Conservation (phyloP, 64 coral and sea anemone genomes). For the Hydrozoanthus tunicans region DNA sequence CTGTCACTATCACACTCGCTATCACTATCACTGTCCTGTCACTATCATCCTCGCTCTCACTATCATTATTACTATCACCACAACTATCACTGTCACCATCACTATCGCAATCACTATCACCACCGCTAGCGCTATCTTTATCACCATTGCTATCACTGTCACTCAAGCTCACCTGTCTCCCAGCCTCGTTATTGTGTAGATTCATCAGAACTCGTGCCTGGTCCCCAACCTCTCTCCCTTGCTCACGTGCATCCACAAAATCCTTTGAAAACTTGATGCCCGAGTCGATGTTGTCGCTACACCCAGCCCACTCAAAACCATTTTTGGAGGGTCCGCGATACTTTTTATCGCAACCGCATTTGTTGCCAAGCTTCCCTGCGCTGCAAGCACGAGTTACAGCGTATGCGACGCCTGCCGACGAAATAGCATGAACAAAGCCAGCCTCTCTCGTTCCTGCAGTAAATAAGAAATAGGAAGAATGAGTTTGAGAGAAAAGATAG, state of each 20-base stretch:
- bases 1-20: too few relatives aligned
- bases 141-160: not conserved
- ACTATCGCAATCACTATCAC: too few relatives aligned
- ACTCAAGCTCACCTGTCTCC: slow-evolving; percentile 67
- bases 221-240: slow-evolving; percentile 66
- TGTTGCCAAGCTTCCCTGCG: slow-evolving; percentile 70
- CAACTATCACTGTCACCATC: too few relatives aligned
- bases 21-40: too few relatives aligned
- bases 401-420: slow-evolving; percentile 82
- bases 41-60: too few relatives aligned
- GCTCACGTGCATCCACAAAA: slow-evolving; percentile 92
- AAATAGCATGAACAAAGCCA: slow-evolving; percentile 94
- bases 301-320: slow-evolving; percentile 88
- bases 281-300: slow-evolving; percentile 89
- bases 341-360: slow-evolving; percentile 84
- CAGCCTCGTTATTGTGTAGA: slow-evolving; percentile 93
- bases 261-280: slow-evolving; percentile 78
- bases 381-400: slow-evolving; percentile 88
- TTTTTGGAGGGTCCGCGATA: slow-evolving; percentile 49
- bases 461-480: not conserved
- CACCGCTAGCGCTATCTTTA: not conserved
- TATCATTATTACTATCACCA: too few relatives aligned
- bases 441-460: slow-evolving; percentile 86
- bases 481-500: not conserved
- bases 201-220: slow-evolving; percentile 84